Percentiles rank a stretch among this genome's conserved stretches.
Conservation (phyloP, 2,888 invertebrate genomes). For the Trichopria drosophilae region DNA sequence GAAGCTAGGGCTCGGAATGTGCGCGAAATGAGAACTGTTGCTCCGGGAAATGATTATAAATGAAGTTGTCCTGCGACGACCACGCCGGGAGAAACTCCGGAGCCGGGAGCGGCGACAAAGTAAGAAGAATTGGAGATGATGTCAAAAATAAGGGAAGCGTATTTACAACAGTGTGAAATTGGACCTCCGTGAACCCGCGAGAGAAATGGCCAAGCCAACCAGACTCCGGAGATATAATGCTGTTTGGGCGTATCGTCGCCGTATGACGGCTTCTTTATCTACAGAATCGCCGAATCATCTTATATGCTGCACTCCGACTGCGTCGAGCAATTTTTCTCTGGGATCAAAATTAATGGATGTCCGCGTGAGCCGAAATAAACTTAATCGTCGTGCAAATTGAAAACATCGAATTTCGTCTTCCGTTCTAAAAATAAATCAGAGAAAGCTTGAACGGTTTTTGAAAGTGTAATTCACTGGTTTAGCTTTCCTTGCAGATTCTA, state of each 20-base stretch:
- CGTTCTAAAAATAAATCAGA: too few species aligned
- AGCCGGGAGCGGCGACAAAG: constrained; percentile 51
- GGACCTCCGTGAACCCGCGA: constrained; percentile 49
- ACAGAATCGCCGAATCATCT: too few species aligned
- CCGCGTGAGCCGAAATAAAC: too few species aligned
- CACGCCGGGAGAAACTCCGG: constrained; percentile 42
- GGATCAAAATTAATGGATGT: too few species aligned
- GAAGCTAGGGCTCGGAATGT: constrained; percentile 32
- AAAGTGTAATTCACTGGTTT: too few species aligned
- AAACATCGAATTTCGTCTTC: too few species aligned
- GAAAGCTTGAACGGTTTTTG: too few species aligned
- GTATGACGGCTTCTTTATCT: too few species aligned
- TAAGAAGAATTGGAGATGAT: constrained; percentile 57
- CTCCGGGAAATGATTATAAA: constrained; percentile 55
- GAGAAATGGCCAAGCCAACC: constrained; percentile 47
- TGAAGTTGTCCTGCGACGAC: constrained; percentile 49
- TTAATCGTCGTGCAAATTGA: too few species aligned
- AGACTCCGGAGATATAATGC: constrained; percentile 46
- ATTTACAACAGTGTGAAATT: constrained; percentile 57
- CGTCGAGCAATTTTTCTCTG: too few species aligned
- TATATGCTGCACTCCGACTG: too few species aligned
- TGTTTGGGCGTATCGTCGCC: constrained; percentile 38
- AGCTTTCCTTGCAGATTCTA: too few species aligned
- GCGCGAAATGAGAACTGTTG: constrained; percentile 47
- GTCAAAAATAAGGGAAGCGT: constrained; percentile 57